These are phyloP conservation scores for Therioaphis trifolii DNA, from an alignment of 2,888 invertebrate species.

Conservation along the genomic window DNA sequence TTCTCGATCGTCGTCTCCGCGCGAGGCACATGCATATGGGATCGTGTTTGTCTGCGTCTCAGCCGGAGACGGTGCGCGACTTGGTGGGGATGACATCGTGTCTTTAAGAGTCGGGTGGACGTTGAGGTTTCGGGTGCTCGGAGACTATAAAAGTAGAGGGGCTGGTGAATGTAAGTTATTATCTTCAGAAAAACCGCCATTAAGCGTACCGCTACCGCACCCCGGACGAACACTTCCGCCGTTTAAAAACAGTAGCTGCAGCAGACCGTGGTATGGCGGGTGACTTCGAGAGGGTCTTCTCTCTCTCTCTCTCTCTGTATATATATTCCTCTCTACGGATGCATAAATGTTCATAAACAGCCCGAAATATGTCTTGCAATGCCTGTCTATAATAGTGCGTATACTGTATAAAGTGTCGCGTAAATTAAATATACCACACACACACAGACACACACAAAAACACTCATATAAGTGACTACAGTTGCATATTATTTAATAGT, in stretches of 20 bases:
- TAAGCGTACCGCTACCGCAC: conserved; percentile 12
- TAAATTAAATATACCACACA: background rate
- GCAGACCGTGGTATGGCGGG: conserved; percentile 2
- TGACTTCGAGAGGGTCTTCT: background rate
- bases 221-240: conserved; percentile 58
- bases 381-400: background rate
- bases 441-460: too few species aligned
- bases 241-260: conserved; percentile 52
- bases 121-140: too few species aligned
- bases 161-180: background rate
- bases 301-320: too few species aligned
- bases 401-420: background rate
- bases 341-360: conserved; percentile 46
- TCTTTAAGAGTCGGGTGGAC: too few species aligned
- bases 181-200: conserved; percentile 33
- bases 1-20: background rate
- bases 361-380: conserved; percentile 15
- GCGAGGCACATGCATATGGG: background rate
- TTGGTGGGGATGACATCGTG: too few species aligned
- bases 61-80: background rate
- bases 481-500: too few species aligned
- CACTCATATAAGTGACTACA: too few species aligned
- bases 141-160: too few species aligned
- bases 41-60: background rate
- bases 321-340: background rate